Conservation (phyloP, 2,113 vertebrate species). For the Onychostruthus taczanowskii region DNA sequence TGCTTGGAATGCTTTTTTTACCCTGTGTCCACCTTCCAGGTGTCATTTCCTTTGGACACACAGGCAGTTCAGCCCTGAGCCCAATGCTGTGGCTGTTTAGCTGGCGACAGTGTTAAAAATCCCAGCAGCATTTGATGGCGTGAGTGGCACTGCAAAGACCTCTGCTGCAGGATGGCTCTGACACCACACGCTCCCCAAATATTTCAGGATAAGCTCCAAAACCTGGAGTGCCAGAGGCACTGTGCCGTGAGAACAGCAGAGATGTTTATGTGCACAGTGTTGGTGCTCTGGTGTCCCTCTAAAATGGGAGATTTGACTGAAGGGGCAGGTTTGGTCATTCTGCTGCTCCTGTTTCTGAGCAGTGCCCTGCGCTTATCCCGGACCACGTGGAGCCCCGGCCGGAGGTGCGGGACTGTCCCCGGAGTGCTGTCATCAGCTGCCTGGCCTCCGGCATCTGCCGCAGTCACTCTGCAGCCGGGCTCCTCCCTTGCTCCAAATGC, state of each 20-base stretch:
- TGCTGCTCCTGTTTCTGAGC: not conserved
- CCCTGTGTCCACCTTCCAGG: not conserved
- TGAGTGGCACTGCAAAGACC: not conserved
- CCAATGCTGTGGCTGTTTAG: fast-evolving
- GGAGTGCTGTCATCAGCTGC: not conserved
- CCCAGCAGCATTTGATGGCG: not conserved
- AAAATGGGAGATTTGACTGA: not conserved
- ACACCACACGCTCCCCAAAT: not conserved
- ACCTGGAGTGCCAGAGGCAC: not conserved
- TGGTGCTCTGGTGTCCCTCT: not conserved
- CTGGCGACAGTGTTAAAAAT: not conserved
- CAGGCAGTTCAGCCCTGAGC: not conserved
- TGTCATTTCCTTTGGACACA: not conserved
- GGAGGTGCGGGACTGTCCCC: not conserved
- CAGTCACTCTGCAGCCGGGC: not conserved
- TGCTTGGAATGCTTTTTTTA: not conserved
- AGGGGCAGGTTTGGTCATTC: not conserved
- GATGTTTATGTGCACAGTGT: not conserved
- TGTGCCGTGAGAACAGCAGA: not conserved
- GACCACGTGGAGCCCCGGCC: not conserved
- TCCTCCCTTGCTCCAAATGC: not conserved
- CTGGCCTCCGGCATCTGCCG: not conserved
- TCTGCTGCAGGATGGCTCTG: not conserved
- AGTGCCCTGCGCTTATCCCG: not conserved
- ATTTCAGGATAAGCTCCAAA: not conserved